Base-by-base conservation (phyloP, 2,797 vertebrate species). In the Labroides dimidiatus region DNA sequence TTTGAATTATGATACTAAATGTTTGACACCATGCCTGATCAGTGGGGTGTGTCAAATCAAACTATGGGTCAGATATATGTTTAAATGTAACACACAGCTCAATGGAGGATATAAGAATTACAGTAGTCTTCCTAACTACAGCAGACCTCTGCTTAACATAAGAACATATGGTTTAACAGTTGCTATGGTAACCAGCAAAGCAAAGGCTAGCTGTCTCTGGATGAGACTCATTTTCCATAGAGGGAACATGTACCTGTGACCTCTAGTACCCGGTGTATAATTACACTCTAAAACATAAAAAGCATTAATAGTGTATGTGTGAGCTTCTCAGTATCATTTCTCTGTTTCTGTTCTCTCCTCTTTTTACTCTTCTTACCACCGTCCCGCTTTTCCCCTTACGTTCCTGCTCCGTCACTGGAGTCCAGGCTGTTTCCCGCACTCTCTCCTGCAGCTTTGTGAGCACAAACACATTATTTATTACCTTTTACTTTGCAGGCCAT, bases 141-240 rank as follows among this genome's bases (percentile, higher is more conserved):
- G 42, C 41, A 17, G 43, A 45, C 59, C 20, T 66, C 71, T 68
- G 50, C 50, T 71, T 69, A 63, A 60, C 67, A 60, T 37, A 60
- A 30, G 47, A 81, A 73, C 75, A 54, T 77, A 76, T 81, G 81
- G 73, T 84, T 82, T 70, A 86, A 59, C 75, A 60, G 91, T 91
- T 88, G 77, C 88, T 62, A 84, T 78, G 81, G 84, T 61, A 89
- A 90, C 89, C 57, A 45, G 62, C 72, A 86, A 85, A 85, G 63
- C 67, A 55, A n/a, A 52, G 53, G 19, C 59, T 58, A n/a, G 65
- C 56, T 62, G 55, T 55, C 65, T 75, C 39, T 4, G 30, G 30
- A 37, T 62, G 56, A 67, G 77, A 61, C 67, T 62, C 17, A 42
- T 78, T 54, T 33, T 79, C 77, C 8, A 20, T 33, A 45, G 58